Evolutionary conservation across 2,888 invertebrate genomes (phyloP), one percentile per base, ranked within the genome.

Genomic region (Prenolepis imparis): DNA sequence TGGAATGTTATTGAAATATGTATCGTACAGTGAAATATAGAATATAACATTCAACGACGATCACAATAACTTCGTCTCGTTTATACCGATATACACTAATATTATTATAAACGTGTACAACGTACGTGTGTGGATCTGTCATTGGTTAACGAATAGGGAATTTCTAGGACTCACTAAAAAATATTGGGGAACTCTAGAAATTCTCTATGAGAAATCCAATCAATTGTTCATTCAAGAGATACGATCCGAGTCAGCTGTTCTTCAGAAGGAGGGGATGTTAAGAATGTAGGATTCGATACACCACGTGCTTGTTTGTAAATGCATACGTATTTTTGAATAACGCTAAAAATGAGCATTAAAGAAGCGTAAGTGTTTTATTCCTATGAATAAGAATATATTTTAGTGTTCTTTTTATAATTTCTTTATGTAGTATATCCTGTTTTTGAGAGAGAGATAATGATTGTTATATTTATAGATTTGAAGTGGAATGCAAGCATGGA

Each of bases 401-500:
- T 8, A 18, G 12, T 0, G 1, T 18, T 4, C 24, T 55, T 12
- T 24, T 66, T 4, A 39, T 32, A 32, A 1, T n/a, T 52, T 75
- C 9, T 66, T 39, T 12, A 64, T 15, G 44, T 36, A 36, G 24
- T 8, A 15, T 41, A 28, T 28, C n/a, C 36, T 48, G 12, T 55
- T 2, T 55, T n/a, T n/a, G n/a, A n/a, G n/a, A n/a, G n/a, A n/a
- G n/a, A n/a, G 5, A 73, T 59, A 67, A 52, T 64, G 28, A n/a
- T 44, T 12, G 11, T 18, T 15, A 32, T 52, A n/a, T 72, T 57
- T 86, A 44, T 92, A 98, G 98, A 86, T 98, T 96, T 95, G 97
- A 97, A 84, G 96, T 97, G 75, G 96, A 96, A 91, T 96, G 96
- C 4, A 97, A 97, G 91, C 96, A 97, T 93, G 96, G 96, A 83